Conservation (phyloP, 2,797 vertebrate species). For the Parotocinclus haroldoi region DNA sequence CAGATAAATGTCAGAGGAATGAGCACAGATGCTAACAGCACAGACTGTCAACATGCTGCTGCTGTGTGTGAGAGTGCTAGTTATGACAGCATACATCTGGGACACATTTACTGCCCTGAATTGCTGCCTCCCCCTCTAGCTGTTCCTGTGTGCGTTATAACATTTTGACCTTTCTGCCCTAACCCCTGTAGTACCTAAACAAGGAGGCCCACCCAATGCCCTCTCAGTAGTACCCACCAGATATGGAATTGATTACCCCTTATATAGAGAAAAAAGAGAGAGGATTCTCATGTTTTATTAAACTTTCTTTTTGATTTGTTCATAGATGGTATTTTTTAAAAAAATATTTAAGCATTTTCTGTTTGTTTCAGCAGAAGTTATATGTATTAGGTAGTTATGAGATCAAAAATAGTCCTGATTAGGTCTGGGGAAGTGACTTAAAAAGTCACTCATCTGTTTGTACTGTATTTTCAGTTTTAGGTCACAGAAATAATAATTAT, state of each 20-base stretch:
- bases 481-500: slow-evolving; percentile 12
- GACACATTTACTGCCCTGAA: slow-evolving; percentile 41
- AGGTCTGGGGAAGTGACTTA: slow-evolving; percentile 16
- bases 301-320: not conserved
- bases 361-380: slow-evolving; percentile 8
- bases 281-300: not conserved
- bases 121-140: slow-evolving; percentile 42
- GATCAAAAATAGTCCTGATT: slow-evolving; percentile 17
- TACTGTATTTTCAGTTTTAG: slow-evolving; percentile 54
- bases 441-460: not conserved
- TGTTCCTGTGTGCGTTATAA: slow-evolving; percentile 51
- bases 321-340: not conserved
- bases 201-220: slow-evolving; percentile 46
- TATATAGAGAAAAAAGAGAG: slow-evolving; percentile 26
- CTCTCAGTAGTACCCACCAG: slow-evolving; percentile 36
- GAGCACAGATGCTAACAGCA: slow-evolving; percentile 11
- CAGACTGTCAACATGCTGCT: slow-evolving; percentile 8
- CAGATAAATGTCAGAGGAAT: slow-evolving; percentile 30
- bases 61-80: slow-evolving; percentile 11
- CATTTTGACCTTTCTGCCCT: slow-evolving; percentile 40
- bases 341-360: not conserved
- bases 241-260: slow-evolving; percentile 45
- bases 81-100: slow-evolving; percentile 45
- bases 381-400: not conserved
- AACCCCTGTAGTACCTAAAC: slow-evolving; percentile 22